A percentile compares a stretch with the other conserved stretches of the same genome.
Conservation (phyloP, 2,113 vertebrate species). For the Cavia porcellus region DNA sequence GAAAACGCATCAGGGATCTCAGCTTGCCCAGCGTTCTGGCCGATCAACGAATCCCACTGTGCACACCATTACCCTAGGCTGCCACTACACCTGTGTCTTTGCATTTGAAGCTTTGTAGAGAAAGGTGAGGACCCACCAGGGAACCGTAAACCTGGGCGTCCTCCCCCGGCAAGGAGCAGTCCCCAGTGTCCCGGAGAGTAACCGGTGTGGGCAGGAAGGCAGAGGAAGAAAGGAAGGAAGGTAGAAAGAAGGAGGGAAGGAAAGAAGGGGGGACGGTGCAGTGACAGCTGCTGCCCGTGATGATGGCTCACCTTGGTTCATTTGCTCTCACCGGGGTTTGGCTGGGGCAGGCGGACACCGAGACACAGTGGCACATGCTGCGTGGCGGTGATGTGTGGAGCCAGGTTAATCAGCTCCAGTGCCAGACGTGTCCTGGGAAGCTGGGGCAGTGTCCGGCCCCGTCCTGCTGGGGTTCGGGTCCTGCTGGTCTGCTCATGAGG, state of each 20-base stretch:
- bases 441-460: neutral
- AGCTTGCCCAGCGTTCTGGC: neutral
- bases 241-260: rapidly evolving
- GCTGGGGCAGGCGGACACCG: neutral
- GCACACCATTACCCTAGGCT: rapidly evolving
- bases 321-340: neutral
- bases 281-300: neutral
- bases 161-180: neutral
- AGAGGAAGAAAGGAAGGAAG: neutral
- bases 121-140: rapidly evolving
- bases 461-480: neutral
- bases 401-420: neutral
- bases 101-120: neutral
- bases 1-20: neutral
- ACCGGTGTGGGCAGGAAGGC: no score
- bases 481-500: neutral
- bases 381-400: neutral
- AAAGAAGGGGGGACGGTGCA: neutral
- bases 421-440: neutral
- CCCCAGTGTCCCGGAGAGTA: neutral
- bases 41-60: neutral
- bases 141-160: no score
- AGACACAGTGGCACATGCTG: rapidly evolving
- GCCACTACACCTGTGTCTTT: rapidly evolving
- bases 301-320: neutral